A percentile compares a stretch with the other conserved stretches of the same genome.
These are phyloP conservation scores for Peromyscus aztecus DNA, from an alignment of 2,797 vertebrate species.

Conservation along the genomic window DNA sequence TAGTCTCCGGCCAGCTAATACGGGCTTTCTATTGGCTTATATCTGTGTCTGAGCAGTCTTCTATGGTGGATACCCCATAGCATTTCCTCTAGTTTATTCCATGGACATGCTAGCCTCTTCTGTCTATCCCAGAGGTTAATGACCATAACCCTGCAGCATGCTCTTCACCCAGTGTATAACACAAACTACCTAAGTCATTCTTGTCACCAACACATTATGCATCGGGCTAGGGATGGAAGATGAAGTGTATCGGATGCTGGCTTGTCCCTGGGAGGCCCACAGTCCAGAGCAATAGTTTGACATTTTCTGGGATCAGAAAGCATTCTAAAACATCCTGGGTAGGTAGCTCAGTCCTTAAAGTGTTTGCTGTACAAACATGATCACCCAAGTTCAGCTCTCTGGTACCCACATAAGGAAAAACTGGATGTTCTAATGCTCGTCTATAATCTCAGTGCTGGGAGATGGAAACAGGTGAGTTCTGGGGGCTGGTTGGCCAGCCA, in stretches of 20 bases:
- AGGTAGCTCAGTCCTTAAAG: not conserved
- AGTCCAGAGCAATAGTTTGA: not conserved
- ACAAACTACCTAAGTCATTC: not conserved
- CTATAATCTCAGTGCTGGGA: not conserved
- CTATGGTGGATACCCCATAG: not conserved
- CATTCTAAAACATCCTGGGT: not conserved
- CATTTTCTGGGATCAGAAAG: not conserved
- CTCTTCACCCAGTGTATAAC: not conserved
- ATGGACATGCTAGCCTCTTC: not conserved
- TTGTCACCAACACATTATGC: not conserved
- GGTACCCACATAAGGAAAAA: not conserved
- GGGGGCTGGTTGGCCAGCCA: not conserved
- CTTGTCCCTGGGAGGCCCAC: not conserved
- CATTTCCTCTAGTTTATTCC: not conserved
- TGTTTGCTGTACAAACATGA: not conserved
- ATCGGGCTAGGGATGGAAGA: fast-evolving
- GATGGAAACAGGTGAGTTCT: not conserved
- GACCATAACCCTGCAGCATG: not conserved
- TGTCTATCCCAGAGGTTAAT: not conserved
- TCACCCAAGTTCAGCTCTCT: not conserved
- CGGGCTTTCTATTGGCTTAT: not conserved
- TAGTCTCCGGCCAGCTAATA: not conserved
- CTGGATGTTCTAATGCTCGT: too few relatives aligned
- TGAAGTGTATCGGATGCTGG: fast-evolving
- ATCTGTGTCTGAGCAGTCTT: not conserved